These are phyloP conservation scores for Orientallactaga sibirica DNA, from an alignment of 2,797 vertebrate species.

Conservation along the genomic window DNA sequence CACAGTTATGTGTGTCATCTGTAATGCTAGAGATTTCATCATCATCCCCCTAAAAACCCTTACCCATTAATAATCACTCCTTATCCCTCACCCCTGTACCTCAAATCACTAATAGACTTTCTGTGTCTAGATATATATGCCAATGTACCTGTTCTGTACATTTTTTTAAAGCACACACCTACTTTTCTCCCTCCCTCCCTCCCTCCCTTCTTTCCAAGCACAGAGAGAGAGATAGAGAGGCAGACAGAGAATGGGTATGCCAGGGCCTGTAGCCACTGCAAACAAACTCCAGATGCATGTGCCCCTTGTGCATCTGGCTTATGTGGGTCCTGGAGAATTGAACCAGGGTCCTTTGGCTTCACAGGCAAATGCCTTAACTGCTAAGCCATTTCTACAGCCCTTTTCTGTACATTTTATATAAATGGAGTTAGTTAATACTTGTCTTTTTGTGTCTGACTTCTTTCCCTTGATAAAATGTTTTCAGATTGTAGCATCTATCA, in stretches of 20 bases:
- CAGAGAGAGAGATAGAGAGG: too few species aligned
- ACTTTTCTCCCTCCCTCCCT: too few species aligned
- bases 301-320: too few species aligned
- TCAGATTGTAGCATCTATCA: not conserved
- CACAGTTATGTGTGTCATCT: not conserved
- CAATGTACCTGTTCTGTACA: not conserved
- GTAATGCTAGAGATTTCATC: conserved; percentile 19
- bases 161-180: not conserved
- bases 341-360: too few species aligned
- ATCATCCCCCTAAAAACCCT: not conserved
- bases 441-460: not conserved
- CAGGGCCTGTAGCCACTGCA: too few species aligned
- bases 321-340: too few species aligned
- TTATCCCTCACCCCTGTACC: not conserved
- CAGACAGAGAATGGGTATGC: too few species aligned
- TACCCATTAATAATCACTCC: not conserved
- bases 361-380: too few species aligned
- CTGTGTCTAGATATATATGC: not conserved
- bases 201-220: too few species aligned
- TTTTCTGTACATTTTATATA: conserved; percentile 1
- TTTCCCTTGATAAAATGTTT: conserved; percentile 8
- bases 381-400: not conserved
- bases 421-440: not conserved
- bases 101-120: not conserved
- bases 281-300: too few species aligned